These are phyloP conservation scores for Caenorhabditis sp. DNA, from an alignment of 2,888 invertebrate species.

Conservation along the genomic window DNA sequence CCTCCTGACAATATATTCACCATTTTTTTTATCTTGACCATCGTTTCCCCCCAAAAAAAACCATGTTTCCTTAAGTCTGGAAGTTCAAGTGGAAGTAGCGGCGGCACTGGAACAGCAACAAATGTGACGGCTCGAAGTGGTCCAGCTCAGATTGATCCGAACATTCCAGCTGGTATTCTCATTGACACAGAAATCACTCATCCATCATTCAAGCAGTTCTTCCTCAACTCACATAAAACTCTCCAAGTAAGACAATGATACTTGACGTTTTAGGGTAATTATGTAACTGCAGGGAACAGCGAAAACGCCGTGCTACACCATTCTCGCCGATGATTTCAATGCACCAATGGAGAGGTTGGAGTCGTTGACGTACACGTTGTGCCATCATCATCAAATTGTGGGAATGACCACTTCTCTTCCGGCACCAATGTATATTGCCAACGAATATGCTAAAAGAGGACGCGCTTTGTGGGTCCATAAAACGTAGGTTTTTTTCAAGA, in stretches of 20 bases:
- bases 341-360: constrained; percentile 55
- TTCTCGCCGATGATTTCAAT: constrained; percentile 57
- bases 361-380: constrained; percentile 52
- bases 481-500: constrained; percentile 8
- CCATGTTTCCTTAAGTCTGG: neutral
- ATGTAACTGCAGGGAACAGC: constrained; percentile 63
- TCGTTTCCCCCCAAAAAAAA: too few species aligned
- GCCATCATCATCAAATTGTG: constrained; percentile 64
- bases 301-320: constrained; percentile 62
- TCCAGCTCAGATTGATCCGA: constrained; percentile 49
- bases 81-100: neutral
- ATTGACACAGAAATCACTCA: constrained; percentile 55
- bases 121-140: constrained; percentile 17
- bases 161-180: constrained; percentile 60
- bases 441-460: constrained; percentile 62
- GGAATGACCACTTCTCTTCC: constrained; percentile 56
- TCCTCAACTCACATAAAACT: constrained; percentile 61
- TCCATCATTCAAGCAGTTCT: constrained; percentile 61
- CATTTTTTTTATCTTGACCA: too few species aligned
- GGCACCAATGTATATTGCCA: constrained; percentile 63
- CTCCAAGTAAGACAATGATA: constrained; percentile 54
- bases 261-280: neutral
- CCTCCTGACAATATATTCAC: too few species aligned
- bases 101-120: neutral
- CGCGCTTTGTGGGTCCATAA: constrained; percentile 23